phyloP scores from a whole-genome alignment of 2,113 vertebrate species.

The Eulemur rufifrons region DNA sequence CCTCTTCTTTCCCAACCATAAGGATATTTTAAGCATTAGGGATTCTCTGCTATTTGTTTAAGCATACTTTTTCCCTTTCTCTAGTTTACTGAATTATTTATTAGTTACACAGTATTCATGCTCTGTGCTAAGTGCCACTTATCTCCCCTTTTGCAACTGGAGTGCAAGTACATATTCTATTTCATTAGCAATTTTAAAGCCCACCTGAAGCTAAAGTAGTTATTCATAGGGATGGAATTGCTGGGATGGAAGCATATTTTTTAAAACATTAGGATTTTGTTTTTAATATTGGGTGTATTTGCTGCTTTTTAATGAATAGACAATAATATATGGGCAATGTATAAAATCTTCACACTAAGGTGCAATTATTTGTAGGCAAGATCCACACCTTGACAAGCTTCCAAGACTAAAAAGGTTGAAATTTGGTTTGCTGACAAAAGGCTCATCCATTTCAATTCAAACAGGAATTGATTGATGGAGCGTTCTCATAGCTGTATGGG shows the following conservation, averaged over 20 bases:
- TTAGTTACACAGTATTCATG: background rate
- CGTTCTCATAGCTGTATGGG: background rate
- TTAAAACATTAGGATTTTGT: background rate
- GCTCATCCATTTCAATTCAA: conserved; percentile 2
- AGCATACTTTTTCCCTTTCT: background rate
- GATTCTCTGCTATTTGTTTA: conserved; percentile 1
- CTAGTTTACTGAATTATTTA: conserved; percentile 24
- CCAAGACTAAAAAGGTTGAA: conserved; percentile 20
- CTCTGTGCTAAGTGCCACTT: conserved; percentile 4
- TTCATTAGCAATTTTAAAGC: conserved; percentile 36
- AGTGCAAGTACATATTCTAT: background rate
- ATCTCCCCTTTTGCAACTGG: background rate
- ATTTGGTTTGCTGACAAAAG: conserved; percentile 32
- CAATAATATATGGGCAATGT: background rate
- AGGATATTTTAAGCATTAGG: background rate
- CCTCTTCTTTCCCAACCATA: background rate
- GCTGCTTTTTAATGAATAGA: conserved; percentile 16
- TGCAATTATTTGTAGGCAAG: conserved; percentile 42
- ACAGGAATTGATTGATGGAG: background rate
- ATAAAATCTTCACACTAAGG: background rate
- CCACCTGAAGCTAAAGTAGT: conserved; percentile 21
- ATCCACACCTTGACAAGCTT: conserved; percentile 1
- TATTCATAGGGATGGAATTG: background rate
- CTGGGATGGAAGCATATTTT: background rate
- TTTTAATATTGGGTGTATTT: background rate